Evolutionary conservation across 2,888 invertebrate genomes (phyloP), one percentile per base, ranked within the genome.

Genomic region (Graphium colonna): DNA sequence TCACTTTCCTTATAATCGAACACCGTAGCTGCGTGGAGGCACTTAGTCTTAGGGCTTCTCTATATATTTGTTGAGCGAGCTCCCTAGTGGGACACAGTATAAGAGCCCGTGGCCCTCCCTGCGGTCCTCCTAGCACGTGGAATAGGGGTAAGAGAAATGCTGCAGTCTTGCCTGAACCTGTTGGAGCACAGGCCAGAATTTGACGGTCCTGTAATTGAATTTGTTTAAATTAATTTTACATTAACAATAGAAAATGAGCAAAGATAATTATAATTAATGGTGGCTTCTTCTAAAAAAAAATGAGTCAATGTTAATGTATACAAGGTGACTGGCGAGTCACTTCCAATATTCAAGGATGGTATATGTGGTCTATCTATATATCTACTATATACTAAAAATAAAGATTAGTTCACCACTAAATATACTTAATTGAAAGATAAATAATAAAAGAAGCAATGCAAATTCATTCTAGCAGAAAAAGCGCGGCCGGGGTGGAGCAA

Each of bases 111-210:
- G 96, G 94, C 0, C 98, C 98, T 16, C 92, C 91, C 46, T 93
- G 93, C 0, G 84, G 95, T 38, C 91, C 89, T 12, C 92, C 91
- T 38, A 98, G 88, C 0, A 92, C 87, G 67, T 97, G 94, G 28
- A 99, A 91, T 8, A 99, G 90, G 0, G 99, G 99, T 2, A 98
- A 77, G 0, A 98, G 90, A 82, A 98, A 99, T 0, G 98, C 97
- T 0, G 97, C 95, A 0, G 99, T 99, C 87, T 99, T 99, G 7
- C 99, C 99, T 0, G 98, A 98, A 1, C 99, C 99, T 0, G 99
- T 99, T 0, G 98, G 98, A 0, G 99, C 99, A 77, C 97, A 97
- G 0, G 97, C 98, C 67, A 99, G 91, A 28, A 98, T 82, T 74
- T 98, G 95, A 46, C 96, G 91, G 39, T 93, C 92, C 92, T 95